phyloP scores from a whole-genome alignment of 2,888 invertebrate species.

The Dynastes tityus region DNA sequence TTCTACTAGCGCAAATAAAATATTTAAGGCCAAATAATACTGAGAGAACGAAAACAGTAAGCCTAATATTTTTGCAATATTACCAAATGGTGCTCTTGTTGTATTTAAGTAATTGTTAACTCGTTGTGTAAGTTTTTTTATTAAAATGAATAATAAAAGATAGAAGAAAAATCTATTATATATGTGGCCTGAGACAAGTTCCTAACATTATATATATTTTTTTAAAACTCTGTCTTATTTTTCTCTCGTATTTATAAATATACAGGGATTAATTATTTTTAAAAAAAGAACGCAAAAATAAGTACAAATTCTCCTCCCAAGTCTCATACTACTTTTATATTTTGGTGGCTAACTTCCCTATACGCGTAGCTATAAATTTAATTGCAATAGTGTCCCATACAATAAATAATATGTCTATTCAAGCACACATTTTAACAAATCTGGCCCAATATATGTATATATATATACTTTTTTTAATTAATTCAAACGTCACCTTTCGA shows the following conservation, averaged over 20 bases:
- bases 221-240: background rate
- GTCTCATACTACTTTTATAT: background rate
- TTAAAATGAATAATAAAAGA: conserved; percentile 9
- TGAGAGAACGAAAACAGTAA: background rate
- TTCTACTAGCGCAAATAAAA: too few species aligned
- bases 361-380: conserved; percentile 20
- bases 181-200: conserved; percentile 49
- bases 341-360: conserved; percentile 18
- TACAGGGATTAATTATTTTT: conserved; percentile 19
- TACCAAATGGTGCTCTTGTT: conserved; percentile 48
- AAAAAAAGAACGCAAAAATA: background rate
- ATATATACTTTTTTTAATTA: too few species aligned
- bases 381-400: conserved; percentile 1
- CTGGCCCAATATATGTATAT: too few species aligned
- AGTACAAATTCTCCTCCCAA: conserved; percentile 29
- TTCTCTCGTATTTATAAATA: background rate
- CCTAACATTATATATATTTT: conserved; percentile 27
- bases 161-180: background rate
- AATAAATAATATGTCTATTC: too few species aligned
- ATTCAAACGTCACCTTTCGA: too few species aligned
- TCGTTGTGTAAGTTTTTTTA: conserved; percentile 34
- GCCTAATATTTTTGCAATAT: conserved; percentile 46
- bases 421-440: too few species aligned
- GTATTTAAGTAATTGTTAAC: conserved; percentile 37
- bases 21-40: conserved; percentile 41